Percentiles rank a stretch among this genome's conserved stretches.
Conservation (phyloP, 2,888 invertebrate genomes). For the Parelbella ahira region DNA sequence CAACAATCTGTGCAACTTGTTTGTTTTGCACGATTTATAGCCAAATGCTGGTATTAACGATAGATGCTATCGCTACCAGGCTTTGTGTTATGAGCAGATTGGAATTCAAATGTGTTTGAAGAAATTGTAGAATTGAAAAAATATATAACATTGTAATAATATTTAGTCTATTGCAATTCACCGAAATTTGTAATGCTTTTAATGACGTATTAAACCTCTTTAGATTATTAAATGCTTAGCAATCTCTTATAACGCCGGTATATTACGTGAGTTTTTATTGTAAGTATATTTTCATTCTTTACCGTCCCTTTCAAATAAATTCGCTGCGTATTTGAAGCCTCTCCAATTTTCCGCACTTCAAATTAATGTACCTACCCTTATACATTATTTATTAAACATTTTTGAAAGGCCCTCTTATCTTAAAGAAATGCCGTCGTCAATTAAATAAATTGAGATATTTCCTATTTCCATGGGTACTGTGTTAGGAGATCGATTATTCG, state of each 20-base stretch:
- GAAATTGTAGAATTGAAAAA: too few relatives aligned
- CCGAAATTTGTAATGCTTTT: too few relatives aligned
- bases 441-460: slow-evolving; percentile 17
- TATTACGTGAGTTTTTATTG: neutral
- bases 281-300: slow-evolving; percentile 4
- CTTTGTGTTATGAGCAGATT: too few relatives aligned
- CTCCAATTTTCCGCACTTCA: slow-evolving; percentile 9
- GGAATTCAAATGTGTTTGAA: too few relatives aligned
- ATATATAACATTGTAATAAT: too few relatives aligned
- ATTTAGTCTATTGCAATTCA: too few relatives aligned
- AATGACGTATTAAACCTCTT: too few relatives aligned
- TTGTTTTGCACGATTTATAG: slow-evolving; percentile 25
- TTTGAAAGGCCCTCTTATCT: slow-evolving; percentile 10
- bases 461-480: too few relatives aligned
- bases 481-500: too few relatives aligned
- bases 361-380: slow-evolving; percentile 4
- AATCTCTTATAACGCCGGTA: neutral
- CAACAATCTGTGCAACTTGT: slow-evolving; percentile 25
- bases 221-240: neutral
- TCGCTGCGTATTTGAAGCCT: slow-evolving; percentile 1
- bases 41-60: slow-evolving; percentile 11
- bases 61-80: too few relatives aligned
- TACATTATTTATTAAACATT: slow-evolving; percentile 17
- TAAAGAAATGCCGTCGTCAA: slow-evolving; percentile 10
- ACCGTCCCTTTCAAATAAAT: slow-evolving; percentile 3